A percentile compares a stretch with the other conserved stretches of the same genome.
These are phyloP conservation scores for Bos indicus DNA, from an alignment of 2,113 vertebrate genomes.

Conservation along the genomic window DNA sequence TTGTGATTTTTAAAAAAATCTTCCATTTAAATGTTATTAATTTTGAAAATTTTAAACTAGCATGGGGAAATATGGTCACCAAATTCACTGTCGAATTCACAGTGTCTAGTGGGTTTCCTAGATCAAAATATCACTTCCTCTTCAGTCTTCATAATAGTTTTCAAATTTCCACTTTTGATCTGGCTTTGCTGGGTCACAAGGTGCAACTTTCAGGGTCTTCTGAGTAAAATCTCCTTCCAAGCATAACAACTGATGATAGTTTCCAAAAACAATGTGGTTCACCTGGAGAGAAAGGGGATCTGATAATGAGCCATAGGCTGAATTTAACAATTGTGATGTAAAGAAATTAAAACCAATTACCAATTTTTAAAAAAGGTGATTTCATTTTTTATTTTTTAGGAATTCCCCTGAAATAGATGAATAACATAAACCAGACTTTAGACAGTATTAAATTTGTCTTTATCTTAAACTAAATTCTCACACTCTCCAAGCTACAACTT, in stretches of 20 bases:
- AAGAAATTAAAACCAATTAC: neutral
- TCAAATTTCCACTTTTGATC: slow-evolving; percentile 95
- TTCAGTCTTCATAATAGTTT: slow-evolving; percentile 83
- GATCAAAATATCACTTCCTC: neutral
- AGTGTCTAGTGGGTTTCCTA: neutral
- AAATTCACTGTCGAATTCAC: neutral
- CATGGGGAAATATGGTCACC: neutral
- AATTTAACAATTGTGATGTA: neutral
- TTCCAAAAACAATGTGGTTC: slow-evolving; percentile 86
- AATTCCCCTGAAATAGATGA: neutral
- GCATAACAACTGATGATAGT: slow-evolving; percentile 77
- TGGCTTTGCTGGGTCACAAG: slow-evolving; percentile 80
- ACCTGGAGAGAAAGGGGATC: slow-evolving; percentile 71
- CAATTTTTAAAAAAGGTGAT: neutral
- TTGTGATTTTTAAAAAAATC: neutral
- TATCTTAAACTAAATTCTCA: neutral
- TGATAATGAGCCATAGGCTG: neutral
- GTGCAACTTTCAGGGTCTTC: slow-evolving; percentile 68
- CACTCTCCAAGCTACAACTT: neutral
- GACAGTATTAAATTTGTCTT: neutral
- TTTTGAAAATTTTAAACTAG: neutral
- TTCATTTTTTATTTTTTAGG: neutral
- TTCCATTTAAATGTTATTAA: neutral
- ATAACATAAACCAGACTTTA: neutral
- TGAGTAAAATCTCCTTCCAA: slow-evolving; percentile 79